phyloP scores from a whole-genome alignment of 1,140 invertebrate species.

The Eubasilissa regina region DNA sequence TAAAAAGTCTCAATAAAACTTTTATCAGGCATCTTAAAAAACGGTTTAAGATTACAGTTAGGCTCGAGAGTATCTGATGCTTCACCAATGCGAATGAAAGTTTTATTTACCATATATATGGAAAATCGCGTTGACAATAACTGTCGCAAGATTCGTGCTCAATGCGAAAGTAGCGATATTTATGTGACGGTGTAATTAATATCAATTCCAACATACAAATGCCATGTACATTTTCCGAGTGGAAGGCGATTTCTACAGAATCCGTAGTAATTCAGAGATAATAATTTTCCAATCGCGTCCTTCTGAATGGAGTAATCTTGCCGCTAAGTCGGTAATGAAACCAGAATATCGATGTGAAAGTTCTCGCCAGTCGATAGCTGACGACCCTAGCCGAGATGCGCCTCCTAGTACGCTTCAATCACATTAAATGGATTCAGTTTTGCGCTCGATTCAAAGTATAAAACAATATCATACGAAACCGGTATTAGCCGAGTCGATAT shows the following conservation, averaged over 20 bases:
- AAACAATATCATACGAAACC: conserved; percentile 48
- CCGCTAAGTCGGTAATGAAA: conserved; percentile 16
- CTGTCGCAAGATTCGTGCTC: conserved; percentile 15
- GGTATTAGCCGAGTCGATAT: conserved; percentile 23
- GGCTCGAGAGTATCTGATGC: no score
- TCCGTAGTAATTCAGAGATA: conserved; percentile 27
- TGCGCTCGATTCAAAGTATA: conserved; percentile 38
- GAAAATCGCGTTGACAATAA: conserved; percentile 37
- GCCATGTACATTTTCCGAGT: conserved; percentile 10
- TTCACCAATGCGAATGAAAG: conserved; percentile 21
- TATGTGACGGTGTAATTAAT: conserved; percentile 4
- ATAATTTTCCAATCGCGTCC: conserved; percentile 37
- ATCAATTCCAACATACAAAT: neutral
- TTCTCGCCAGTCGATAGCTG: neutral
- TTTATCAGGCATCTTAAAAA: no score
- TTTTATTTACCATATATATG: neutral
- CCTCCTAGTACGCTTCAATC: conserved; percentile 21
- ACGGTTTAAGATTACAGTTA: no score
- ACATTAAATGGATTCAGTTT: conserved; percentile 42
- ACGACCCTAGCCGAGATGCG: conserved; percentile 16
- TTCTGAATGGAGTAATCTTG: conserved; percentile 30
- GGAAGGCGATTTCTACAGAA: conserved; percentile 37
- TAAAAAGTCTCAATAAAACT: no score
- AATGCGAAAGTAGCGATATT: conserved; percentile 23
- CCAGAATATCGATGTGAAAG: conserved; percentile 38